Percentiles rank a stretch among this genome's conserved stretches.
phyloP scores from a whole-genome alignment of 1,140 invertebrate genomes.

The Diachasma alloeum region DNA sequence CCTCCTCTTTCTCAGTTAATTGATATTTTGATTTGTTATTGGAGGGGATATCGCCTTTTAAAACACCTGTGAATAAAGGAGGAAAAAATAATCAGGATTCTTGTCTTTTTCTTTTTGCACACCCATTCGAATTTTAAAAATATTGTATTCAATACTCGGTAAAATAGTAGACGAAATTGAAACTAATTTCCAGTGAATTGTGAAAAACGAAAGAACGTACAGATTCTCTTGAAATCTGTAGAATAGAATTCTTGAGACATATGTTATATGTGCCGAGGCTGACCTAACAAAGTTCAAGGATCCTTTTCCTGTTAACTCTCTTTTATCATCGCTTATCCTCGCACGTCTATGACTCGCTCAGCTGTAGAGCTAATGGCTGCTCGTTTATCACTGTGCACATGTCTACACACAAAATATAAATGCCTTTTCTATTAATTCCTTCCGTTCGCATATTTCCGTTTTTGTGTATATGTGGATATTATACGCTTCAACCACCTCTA shows the following conservation, averaged over 20 bases:
- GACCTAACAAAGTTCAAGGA: neutral
- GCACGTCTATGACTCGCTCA: neutral
- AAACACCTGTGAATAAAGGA: neutral
- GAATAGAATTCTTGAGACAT: neutral
- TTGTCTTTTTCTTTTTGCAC: too few species aligned
- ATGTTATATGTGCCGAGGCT: neutral
- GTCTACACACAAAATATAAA: slow-evolving; percentile 50
- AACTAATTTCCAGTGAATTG: too few species aligned
- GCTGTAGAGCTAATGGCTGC: slow-evolving; percentile 37
- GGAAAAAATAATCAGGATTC: neutral
- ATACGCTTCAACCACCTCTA: neutral
- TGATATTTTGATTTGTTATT: slow-evolving; percentile 28
- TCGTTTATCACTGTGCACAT: slow-evolving; percentile 49
- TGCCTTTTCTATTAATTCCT: slow-evolving; percentile 55
- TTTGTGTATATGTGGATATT: neutral
- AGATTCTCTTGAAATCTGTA: neutral
- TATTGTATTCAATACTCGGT: too few species aligned
- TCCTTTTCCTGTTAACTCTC: slow-evolving; percentile 7
- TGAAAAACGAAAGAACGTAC: neutral
- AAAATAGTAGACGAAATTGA: too few species aligned
- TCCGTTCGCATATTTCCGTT: slow-evolving; percentile 37
- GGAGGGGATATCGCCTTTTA: neutral
- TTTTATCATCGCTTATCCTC: slow-evolving; percentile 3
- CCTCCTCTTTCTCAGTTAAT: too few species aligned
- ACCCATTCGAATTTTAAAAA: too few species aligned